Evolutionary conservation across 2,888 invertebrate species (phyloP).

Genomic region (Slavum lentiscoides): DNA sequence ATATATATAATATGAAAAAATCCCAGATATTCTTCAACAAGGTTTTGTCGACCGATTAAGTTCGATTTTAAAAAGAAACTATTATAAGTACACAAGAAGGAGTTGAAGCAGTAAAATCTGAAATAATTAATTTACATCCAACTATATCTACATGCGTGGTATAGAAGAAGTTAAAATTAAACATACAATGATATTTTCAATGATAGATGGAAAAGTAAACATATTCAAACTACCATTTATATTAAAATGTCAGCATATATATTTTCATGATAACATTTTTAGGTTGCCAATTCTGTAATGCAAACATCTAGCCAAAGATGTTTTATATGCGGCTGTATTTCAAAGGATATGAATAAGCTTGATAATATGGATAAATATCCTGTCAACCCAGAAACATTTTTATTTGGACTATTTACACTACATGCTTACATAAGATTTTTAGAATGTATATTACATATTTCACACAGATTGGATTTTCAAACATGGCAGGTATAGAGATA

Average conservation of each 20-base stretch:
- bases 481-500: too few species aligned
- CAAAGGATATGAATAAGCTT: conserved; percentile 6
- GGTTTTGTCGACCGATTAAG: conserved; percentile 19
- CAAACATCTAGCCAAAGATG: conserved; percentile 14
- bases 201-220: conserved; percentile 8
- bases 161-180: conserved; percentile 13
- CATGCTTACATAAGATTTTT: conserved; percentile 9
- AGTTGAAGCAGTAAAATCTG: conserved; percentile 10
- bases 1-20: conserved; percentile 15
- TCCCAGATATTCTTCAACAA: conserved; percentile 19
- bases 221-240: conserved; percentile 8
- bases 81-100: conserved; percentile 11
- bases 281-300: conserved; percentile 11
- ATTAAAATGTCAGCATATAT: conserved; percentile 12
- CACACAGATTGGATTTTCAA: conserved; percentile 6
- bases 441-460: conserved; percentile 20
- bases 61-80: conserved; percentile 3
- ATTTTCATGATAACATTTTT: conserved; percentile 28
- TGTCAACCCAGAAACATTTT: conserved; percentile 12
- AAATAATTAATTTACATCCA: conserved; percentile 18
- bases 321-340: not conserved
- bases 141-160: conserved; percentile 2
- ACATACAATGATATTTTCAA: conserved; percentile 18
- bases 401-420: conserved; percentile 4
- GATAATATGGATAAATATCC: conserved; percentile 11